Evolutionary conservation across 2,113 vertebrate species (phyloP).

Genomic region (Dipodomys spectabilis): DNA sequence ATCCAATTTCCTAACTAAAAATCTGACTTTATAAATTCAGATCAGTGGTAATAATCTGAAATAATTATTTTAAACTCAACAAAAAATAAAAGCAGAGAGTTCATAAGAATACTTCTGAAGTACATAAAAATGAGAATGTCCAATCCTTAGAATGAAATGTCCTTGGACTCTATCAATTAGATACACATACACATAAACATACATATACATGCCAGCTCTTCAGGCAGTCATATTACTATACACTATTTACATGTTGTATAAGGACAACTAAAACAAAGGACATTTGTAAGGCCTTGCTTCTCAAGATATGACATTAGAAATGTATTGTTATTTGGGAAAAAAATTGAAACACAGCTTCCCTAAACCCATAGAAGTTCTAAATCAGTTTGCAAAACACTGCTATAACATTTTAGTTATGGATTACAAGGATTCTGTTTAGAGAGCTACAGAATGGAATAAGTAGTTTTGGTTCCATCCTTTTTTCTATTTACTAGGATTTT

Average conservation of each 20-base stretch:
- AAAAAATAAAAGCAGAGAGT: not conserved
- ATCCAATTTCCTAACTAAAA: slow-evolving; percentile 33
- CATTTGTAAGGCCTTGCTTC: not conserved
- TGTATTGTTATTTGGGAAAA: not conserved
- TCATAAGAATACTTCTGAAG: not conserved
- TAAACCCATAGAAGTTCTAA: not conserved
- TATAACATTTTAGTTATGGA: not conserved
- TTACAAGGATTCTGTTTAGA: not conserved
- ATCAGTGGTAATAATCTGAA: slow-evolving; percentile 6
- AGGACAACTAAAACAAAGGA: not conserved
- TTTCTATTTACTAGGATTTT: not conserved
- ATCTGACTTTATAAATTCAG: slow-evolving; percentile 18
- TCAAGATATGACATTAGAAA: not conserved
- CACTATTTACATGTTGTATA: not conserved
- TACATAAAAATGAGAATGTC: not conserved
- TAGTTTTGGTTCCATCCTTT: not conserved
- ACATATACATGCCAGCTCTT: not conserved
- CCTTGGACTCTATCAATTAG: not conserved
- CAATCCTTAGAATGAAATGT: not conserved
- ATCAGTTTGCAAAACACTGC: not conserved
- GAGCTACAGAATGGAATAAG: not conserved
- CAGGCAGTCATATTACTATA: not conserved
- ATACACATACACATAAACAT: not conserved
- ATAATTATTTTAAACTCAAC: not conserved
- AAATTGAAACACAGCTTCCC: not conserved